These are phyloP conservation scores for Zaprionus camerounensis DNA, from an alignment of 1,140 invertebrate genomes.

Conservation along the genomic window DNA sequence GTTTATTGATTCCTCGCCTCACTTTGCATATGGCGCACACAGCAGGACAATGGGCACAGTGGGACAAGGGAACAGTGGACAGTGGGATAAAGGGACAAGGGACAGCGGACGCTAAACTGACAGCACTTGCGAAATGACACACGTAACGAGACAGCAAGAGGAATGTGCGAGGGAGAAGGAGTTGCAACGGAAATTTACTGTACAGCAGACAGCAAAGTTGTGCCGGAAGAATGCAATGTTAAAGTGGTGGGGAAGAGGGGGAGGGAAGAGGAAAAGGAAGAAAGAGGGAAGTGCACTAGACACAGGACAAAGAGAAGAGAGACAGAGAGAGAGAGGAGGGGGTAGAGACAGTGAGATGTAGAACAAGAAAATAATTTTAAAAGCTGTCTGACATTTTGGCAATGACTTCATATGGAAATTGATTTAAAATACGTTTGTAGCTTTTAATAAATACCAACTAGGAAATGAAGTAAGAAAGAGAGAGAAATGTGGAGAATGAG, in stretches of 20 bases:
- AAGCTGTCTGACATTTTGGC: neutral
- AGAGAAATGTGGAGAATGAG: too few relatives aligned
- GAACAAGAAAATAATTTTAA: neutral
- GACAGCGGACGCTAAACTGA: slow-evolving; percentile 58
- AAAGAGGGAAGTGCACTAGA: neutral
- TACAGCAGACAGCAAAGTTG: slow-evolving; percentile 6
- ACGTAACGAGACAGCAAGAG: slow-evolving; percentile 53
- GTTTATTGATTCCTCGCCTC: slow-evolving; percentile 69
- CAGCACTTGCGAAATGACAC: slow-evolving; percentile 75
- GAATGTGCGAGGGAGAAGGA: neutral
- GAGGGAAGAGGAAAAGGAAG: neutral
- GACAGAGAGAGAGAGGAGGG: neutral
- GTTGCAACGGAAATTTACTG: slow-evolving; percentile 13
- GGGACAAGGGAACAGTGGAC: neutral
- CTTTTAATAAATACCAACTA: neutral
- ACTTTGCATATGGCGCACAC: slow-evolving; percentile 36
- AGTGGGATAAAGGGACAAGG: neutral
- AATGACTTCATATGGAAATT: neutral
- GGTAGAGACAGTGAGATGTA: neutral
- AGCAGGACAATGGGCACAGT: slow-evolving; percentile 15
- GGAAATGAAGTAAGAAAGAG: too few relatives aligned
- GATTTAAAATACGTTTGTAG: neutral
- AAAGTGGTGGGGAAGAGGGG: neutral
- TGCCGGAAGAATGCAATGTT: neutral
- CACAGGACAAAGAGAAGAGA: neutral